Evolutionary conservation across 2,797 vertebrate genomes (phyloP).

Genomic region (Galago senegalensis): DNA sequence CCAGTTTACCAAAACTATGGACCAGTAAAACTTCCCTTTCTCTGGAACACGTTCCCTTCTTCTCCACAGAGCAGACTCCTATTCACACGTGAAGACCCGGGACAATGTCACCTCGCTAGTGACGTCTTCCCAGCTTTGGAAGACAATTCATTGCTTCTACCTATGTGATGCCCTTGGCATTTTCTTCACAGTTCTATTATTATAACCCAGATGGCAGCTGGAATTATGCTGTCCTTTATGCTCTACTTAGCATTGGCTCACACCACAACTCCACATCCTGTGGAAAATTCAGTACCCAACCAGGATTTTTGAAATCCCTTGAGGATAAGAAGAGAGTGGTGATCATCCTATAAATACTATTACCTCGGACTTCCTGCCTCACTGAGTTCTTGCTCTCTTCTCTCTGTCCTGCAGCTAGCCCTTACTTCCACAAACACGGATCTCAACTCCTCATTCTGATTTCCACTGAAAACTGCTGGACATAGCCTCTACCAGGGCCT

Average conservation of each 20-base stretch:
- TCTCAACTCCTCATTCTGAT: neutral
- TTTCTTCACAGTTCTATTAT: neutral
- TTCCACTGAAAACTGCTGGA: neutral
- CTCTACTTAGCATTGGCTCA: neutral
- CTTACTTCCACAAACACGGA: neutral
- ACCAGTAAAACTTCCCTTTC: neutral
- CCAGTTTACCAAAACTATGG: slow-evolving; percentile 3
- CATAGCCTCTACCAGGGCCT: neutral
- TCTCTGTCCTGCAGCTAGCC: neutral
- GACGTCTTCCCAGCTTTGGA: neutral
- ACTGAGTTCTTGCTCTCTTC: neutral
- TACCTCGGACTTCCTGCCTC: neutral
- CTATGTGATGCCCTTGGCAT: neutral
- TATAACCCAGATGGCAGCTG: neutral
- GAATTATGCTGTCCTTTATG: neutral
- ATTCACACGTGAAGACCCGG: neutral
- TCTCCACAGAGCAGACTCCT: neutral
- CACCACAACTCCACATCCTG: neutral
- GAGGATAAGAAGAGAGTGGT: neutral
- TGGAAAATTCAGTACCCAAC: neutral
- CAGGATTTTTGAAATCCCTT: slow-evolving; percentile 21
- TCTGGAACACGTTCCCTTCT: neutral
- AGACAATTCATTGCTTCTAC: neutral
- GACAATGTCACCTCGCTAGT: neutral
- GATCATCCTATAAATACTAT: neutral